Evolutionary conservation across 1,140 invertebrate genomes (phyloP).

Genomic region (Saccostrea glomerata): DNA sequence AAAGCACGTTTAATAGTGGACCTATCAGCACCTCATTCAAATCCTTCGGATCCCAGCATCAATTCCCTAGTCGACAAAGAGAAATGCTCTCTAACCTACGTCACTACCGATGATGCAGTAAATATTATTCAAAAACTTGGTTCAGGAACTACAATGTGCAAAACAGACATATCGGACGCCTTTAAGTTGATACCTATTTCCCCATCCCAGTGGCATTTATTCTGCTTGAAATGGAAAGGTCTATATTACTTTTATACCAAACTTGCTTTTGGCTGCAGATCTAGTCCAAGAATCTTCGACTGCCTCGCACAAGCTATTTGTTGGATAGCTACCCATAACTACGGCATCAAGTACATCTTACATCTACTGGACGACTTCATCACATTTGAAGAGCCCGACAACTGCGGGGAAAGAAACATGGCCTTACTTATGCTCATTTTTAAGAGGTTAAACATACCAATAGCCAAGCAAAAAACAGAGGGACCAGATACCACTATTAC

Average conservation of each 20-base stretch:
- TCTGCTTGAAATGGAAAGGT: conserved; percentile 39
- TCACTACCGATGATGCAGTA: conserved; percentile 51
- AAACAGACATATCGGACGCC: conserved; percentile 46
- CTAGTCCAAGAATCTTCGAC: conserved; percentile 29
- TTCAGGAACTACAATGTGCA: conserved; percentile 43
- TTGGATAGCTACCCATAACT: conserved; percentile 29
- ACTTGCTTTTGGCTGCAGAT: conserved; percentile 41
- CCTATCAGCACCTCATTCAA: too few relatives aligned
- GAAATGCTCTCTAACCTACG: conserved; percentile 28
- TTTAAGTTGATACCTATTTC: conserved; percentile 46
- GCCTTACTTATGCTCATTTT: conserved; percentile 30
- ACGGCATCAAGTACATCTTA: background rate
- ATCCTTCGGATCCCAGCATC: background rate
- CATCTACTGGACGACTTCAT: conserved; percentile 52
- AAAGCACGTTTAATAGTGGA: too few relatives aligned
- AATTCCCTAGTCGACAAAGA: conserved; percentile 48
- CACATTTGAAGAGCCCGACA: conserved; percentile 34
- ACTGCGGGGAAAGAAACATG: conserved; percentile 43
- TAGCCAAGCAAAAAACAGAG: conserved; percentile 46
- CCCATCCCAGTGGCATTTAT: conserved; percentile 41
- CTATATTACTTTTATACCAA: conserved; percentile 49
- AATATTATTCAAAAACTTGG: conserved; percentile 38
- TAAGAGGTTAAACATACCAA: conserved; percentile 38
- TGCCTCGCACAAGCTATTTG: background rate
- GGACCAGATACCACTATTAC: conserved; percentile 18